These are phyloP conservation scores for Philopotamus ludificatus DNA, from an alignment of 1,140 invertebrate species.

Conservation along the genomic window DNA sequence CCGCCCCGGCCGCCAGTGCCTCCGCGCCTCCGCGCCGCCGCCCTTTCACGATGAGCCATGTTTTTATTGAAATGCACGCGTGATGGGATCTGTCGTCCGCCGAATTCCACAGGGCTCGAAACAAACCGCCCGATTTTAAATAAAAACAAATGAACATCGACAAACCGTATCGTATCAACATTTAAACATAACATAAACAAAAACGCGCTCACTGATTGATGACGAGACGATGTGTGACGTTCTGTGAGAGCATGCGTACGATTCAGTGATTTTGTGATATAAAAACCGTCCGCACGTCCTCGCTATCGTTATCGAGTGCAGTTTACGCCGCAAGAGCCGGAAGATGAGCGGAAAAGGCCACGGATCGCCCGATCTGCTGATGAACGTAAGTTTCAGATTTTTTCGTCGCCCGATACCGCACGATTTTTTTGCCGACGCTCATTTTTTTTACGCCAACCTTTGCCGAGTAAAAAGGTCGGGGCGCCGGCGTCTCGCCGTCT, in stretches of 20 bases:
- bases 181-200: neutral
- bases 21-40: slow-evolving; percentile 3
- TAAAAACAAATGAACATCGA: no score
- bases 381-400: slow-evolving; percentile 52
- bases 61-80: neutral
- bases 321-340: neutral
- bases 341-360: slow-evolving; percentile 55
- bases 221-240: no score
- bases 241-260: neutral
- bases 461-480: neutral
- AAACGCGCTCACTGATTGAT: slow-evolving; percentile 41
- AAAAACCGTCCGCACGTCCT: neutral
- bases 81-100: no score
- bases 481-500: slow-evolving; percentile 33
- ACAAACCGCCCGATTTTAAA: neutral
- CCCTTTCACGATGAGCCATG: slow-evolving; percentile 15
- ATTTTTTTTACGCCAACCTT: neutral
- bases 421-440: neutral
- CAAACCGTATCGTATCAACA: no score
- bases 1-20: neutral
- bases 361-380: slow-evolving; percentile 56
- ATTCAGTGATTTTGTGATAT: neutral
- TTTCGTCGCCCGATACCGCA: neutral
- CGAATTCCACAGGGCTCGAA: no score
- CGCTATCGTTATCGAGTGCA: neutral